A percentile compares a stretch with the other conserved stretches of the same genome.
phyloP scores from a whole-genome alignment of 92 coral and sea anemone genomes.

The Siderastrea radians region DNA sequence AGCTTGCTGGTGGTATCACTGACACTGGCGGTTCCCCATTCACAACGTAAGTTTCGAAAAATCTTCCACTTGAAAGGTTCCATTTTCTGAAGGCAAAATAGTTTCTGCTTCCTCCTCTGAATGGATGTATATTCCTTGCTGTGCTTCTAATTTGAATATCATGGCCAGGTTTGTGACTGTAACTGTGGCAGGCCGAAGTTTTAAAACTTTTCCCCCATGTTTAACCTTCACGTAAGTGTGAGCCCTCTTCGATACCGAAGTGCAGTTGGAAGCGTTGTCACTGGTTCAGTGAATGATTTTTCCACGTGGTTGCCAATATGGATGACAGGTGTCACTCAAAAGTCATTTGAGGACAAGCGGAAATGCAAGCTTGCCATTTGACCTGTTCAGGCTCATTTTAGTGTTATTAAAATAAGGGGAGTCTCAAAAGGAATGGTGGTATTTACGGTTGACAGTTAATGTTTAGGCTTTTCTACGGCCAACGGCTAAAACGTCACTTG shows the following conservation, averaged over 20 bases:
- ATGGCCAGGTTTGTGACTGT: conserved; percentile 30
- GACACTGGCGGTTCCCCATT: conserved; percentile 38
- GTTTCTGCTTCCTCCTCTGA: conserved; percentile 49
- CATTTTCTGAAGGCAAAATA: conserved; percentile 30
- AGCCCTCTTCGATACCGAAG: conserved; percentile 4
- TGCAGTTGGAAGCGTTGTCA: neutral
- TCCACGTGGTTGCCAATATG: neutral
- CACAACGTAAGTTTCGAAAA: conserved; percentile 40
- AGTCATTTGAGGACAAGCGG: neutral
- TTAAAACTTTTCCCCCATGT: conserved; percentile 16
- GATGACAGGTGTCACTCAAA: conserved; percentile 2
- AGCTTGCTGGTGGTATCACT: neutral
- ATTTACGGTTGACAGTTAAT: too few relatives aligned
- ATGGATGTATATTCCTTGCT: conserved; percentile 39
- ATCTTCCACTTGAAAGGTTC: conserved; percentile 34
- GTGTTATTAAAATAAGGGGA: too few relatives aligned
- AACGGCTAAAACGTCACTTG: too few relatives aligned
- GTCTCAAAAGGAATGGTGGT: too few relatives aligned
- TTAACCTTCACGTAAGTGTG: conserved; percentile 22
- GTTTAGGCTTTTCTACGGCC: too few relatives aligned
- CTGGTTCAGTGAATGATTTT: neutral
- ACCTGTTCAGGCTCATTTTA: neutral
- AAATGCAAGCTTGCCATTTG: neutral
- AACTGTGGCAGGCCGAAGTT: conserved; percentile 28
- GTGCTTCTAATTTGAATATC: conserved; percentile 49